phyloP scores from a whole-genome alignment of 2,797 vertebrate species.

The Nannoperca obscura region DNA sequence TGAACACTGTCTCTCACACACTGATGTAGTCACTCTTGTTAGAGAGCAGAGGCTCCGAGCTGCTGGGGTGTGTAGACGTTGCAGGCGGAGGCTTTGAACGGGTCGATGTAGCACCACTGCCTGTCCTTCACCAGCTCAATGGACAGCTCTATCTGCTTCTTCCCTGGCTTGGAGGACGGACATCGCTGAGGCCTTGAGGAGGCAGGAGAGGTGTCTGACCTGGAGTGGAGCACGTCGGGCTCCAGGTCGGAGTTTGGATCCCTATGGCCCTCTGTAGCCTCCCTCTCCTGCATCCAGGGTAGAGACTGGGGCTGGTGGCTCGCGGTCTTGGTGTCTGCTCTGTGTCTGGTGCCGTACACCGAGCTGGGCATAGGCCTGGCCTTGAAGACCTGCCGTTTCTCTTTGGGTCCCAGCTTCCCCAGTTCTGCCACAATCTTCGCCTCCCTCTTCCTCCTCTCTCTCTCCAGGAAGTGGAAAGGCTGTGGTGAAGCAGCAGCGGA shows the following conservation, averaged over 20 bases:
- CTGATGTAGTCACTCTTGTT: conserved; percentile 53
- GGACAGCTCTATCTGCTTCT: conserved; percentile 75
- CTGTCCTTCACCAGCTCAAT: conserved; percentile 73
- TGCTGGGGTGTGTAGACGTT: conserved; percentile 19
- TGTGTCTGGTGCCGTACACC: conserved; percentile 57
- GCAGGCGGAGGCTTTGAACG: conserved; percentile 6
- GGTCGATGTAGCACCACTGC: conserved; percentile 49
- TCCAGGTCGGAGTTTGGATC: conserved; percentile 51
- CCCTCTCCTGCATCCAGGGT: conserved; percentile 45
- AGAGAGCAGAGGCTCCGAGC: conserved; percentile 10
- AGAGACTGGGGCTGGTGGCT: neutral
- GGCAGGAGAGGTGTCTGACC: conserved; percentile 10
- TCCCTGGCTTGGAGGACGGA: conserved; percentile 42
- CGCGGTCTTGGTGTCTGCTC: conserved; percentile 58
- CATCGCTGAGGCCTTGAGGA: conserved; percentile 30
- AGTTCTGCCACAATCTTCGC: conserved; percentile 80
- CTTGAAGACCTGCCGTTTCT: conserved; percentile 83
- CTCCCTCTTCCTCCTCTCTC: conserved; percentile 89
- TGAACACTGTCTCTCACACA: conserved; percentile 30
- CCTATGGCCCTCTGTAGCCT: conserved; percentile 34
- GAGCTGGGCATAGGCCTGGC: conserved; percentile 89
- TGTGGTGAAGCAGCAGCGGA: conserved; percentile 81
- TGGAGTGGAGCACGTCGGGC: conserved; percentile 9
- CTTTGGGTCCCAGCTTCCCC: conserved; percentile 73
- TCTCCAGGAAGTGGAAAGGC: conserved; percentile 89